Evolutionary conservation across 2,113 vertebrate species (phyloP).

Genomic region (Tringa solitaria): DNA sequence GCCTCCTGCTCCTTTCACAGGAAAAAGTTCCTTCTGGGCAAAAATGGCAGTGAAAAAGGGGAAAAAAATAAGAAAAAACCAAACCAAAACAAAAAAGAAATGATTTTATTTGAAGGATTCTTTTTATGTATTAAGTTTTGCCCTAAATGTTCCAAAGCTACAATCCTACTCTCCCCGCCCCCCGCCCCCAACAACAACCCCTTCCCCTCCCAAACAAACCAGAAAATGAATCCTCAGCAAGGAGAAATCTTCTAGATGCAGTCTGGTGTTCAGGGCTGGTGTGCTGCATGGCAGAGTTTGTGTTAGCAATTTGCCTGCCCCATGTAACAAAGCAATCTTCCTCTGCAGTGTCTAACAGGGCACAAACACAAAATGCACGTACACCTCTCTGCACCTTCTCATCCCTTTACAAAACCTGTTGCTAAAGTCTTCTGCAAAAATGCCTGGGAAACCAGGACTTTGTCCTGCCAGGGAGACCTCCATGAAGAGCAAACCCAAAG

Average conservation of each 20-base stretch:
- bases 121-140: neutral
- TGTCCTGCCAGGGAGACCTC: neutral
- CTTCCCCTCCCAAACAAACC: neutral
- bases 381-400: neutral
- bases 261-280: neutral
- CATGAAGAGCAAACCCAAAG: neutral
- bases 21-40: neutral
- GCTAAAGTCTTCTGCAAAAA: neutral
- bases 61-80: neutral
- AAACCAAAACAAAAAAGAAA: neutral
- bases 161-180: no score
- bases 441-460: neutral
- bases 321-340: no score
- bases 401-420: neutral
- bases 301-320: neutral
- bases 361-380: neutral
- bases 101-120: neutral
- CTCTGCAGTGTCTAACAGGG: neutral
- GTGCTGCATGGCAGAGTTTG: neutral
- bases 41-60: neutral
- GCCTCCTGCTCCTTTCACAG: neutral
- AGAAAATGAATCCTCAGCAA: neutral
- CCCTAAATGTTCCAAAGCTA: neutral
- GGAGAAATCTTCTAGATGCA: neutral
- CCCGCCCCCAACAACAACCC: neutral